Evolutionary conservation across 1,140 invertebrate genomes (phyloP), one percentile per base, ranked within the genome.

Genomic region (Pogonus chalceus): DNA sequence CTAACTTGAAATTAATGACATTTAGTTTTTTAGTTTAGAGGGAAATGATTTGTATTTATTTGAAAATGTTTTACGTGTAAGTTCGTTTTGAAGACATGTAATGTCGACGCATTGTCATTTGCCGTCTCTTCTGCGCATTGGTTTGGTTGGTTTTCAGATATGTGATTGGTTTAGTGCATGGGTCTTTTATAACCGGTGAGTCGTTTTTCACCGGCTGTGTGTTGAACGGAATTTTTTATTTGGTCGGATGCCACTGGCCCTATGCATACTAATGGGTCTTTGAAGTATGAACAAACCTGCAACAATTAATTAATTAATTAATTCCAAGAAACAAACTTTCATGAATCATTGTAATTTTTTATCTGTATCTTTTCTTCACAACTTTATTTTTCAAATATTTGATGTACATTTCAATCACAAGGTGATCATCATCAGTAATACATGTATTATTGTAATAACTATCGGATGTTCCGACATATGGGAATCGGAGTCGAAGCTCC

Each of bases 211-310:
- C 85, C 85, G 43, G 85, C 82, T 2, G 87, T 88, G 58, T 87
- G 84, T 62, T 88, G 82, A 2, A 88, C 77, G 16, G 80, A 73
- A 52, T 78, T 76, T 58, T 70, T 71, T 51, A 72, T 69, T 69
- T 88, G 84, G 62, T 88, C 85, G 1, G 80, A 81, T 1, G 87
- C 86, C 0, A 90, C 87, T 0, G 84, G 84, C 1, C 90, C 90
- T 57, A 94, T 87, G 75, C 90, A 94, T 20, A 89, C 85, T 10
- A 91, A 74, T 14, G 89, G 85, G 61, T 92, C 90, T 63, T 88
- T 90, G 80, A 92, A 94, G 70, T 92, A 92, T 4, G 85, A 87
- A 70, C 90, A 92, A 57, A 87, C 84, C 85, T 89, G 72, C 1
- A 68, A 68, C 35, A 20, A 22, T n/a, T n/a, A n/a, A n/a, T n/a